Percentiles rank a stretch among this genome's conserved stretches.
phyloP scores from a whole-genome alignment of 37 sponge, comb jelly and placozoan species.

The Beroe forskalii region DNA sequence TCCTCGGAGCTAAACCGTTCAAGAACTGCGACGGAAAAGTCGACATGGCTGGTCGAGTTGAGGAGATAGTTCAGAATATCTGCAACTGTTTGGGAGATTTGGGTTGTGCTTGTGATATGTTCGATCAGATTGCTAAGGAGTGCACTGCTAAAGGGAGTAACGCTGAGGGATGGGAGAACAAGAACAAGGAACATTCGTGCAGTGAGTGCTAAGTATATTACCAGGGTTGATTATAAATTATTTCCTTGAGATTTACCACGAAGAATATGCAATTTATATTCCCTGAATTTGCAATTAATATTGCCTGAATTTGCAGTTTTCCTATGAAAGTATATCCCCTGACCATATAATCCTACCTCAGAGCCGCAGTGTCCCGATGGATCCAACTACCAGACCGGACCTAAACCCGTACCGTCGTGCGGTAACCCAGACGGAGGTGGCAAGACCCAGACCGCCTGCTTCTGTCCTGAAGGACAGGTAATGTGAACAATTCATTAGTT shows the following conservation, averaged over 20 bases:
- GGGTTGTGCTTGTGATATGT: neutral
- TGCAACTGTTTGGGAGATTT: conserved; percentile 3
- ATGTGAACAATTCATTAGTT: no score
- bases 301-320: no score
- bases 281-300: no score
- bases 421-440: conserved; percentile 6
- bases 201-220: no score
- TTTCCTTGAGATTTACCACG: no score
- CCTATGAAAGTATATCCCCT: no score
- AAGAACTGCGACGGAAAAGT: neutral
- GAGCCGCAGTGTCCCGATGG: conserved; percentile 13
- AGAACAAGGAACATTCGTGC: no score
- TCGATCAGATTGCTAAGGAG: neutral
- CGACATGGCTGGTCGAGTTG: neutral
- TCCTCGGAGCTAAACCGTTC: neutral
- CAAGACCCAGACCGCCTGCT: conserved; percentile 25
- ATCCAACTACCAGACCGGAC: neutral
- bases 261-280: neutral
- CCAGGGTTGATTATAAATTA: no score
- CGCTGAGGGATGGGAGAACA: neutral
- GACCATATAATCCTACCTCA: no score
- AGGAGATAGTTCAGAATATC: neutral
- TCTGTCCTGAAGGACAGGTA: conserved; percentile 58
- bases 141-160: neutral
- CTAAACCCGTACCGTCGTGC: conserved; percentile 50